Evolutionary conservation across 35 echinoderm and acorn worm genomes (phyloP), one percentile per base, ranked within the genome.

Genomic region (Lytechinus variegatus): DNA sequence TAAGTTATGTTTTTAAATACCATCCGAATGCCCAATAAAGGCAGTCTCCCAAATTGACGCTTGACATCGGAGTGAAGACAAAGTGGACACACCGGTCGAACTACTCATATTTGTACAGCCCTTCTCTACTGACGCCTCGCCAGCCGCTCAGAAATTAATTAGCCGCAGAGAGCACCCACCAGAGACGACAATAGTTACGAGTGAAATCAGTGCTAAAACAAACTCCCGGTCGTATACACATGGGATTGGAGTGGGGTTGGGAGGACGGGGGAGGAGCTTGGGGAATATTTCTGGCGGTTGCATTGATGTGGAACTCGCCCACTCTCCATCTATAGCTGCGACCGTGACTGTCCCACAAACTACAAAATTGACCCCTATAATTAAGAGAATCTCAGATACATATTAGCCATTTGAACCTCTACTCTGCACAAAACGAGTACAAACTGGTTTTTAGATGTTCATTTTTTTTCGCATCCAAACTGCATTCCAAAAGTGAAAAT

Each of bases 71-170:
- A 79, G 66, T 79, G 2, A 44, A 79, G 66, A 79, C 66, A 79
- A 79, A 79, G 66, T 79, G 66, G 66, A 21, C 66, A n/a, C 66
- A 79, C 19, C 16, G 66, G 66, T 79, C 66, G 66, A 79, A 79
- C 66, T 79, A 79, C 66, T 79, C 66, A 79, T 79, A 79, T 79
- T 79, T 79, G 66, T 79, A 79, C 66, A 79, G 66, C 66, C 66
- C 66, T 79, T 79, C 66, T 79, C 66, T 79, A 16, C 66, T 79
- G 66, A 79, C 66, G 66, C 66, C 66, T 79, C 66, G 66, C 66
- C 66, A 79, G 66, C 66, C 66, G 66, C 66, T 79, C 66, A 79
- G 66, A 79, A 79, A 79, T 79, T 79, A 79, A 79, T 79, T 79
- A 79, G 66, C 66, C 66, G 66, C 66, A 79, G 33, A 79, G 66